Base-by-base conservation (phyloP, 1,140 invertebrate species). In the Hesperophylax magnus region DNA sequence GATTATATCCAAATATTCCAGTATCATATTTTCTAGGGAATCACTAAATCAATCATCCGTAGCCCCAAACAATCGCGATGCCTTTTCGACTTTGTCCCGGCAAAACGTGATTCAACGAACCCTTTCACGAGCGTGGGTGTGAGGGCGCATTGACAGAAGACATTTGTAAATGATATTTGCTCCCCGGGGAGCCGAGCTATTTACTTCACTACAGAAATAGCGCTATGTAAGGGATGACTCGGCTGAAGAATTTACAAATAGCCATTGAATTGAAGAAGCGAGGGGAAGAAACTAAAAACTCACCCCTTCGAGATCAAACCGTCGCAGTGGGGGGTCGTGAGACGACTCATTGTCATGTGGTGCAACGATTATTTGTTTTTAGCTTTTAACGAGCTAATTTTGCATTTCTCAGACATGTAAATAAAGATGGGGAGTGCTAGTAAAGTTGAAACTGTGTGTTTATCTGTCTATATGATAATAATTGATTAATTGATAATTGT, bases 101-200 rank as follows among this genome's bases (percentile, higher is more conserved):
- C 76, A 77, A 77, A 77, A 65, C 52, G 76, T 63, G 71, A 78
- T 78, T 71, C 56, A 39, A 47, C 17, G 14, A 71, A 69, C 77
- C 61, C 71, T 74, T 74, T 74, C 22, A 11, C 17, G 20, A n/a
- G 20, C 20, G 53, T 3, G 71, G 58, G 74, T 39, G 74, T n/a
- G 31, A 15, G 74, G 24, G 22, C 24, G 15, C 65, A 72, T 72
- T 72, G 67, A 72, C 78, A 72, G 54, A 60, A 79, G 78, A 79
- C 78, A 79, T 79, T 79, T 79, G 78, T 67, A 79, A 79, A 79
- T 79, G 78, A 79, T 79, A 79, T 79, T 79, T 79, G 69, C 67
- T 79, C 78, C 78, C 78, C 27, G 20, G 77, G 56, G 77, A 47
- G 56, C 34, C 14, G 24, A 24, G 61, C 76, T 78, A 67, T 78